Conservation (phyloP, 2,888 invertebrate species). For the Taphrorychus bicolor region DNA sequence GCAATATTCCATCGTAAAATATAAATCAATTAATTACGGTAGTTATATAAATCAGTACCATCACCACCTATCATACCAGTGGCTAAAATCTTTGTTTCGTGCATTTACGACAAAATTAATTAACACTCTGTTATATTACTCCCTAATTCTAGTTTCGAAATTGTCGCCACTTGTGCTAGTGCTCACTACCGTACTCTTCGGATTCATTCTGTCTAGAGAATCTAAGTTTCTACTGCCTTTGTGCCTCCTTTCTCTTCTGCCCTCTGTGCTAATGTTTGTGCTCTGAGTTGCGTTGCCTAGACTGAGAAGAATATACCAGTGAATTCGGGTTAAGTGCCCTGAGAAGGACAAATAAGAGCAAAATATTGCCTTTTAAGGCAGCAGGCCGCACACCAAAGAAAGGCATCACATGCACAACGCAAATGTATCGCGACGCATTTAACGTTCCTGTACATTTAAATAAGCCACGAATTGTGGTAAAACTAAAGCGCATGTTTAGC, state of each 20-base stretch:
- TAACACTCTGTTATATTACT: constrained; percentile 15
- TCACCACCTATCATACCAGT: not conserved
- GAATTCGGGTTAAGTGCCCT: not conserved
- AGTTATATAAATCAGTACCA: too few species aligned
- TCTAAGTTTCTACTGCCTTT: constrained; percentile 51
- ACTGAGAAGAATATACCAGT: too few species aligned
- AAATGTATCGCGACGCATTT: too few species aligned
- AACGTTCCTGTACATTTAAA: too few species aligned
- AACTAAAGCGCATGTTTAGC: too few species aligned
- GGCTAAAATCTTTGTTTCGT: not conserved
- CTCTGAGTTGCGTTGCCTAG: constrained; percentile 59
- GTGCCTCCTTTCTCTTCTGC: constrained; percentile 45
- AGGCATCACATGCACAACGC: too few species aligned
- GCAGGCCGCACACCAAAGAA: too few species aligned
- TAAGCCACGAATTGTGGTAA: too few species aligned
- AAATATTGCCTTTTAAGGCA: too few species aligned
- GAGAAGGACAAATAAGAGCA: too few species aligned
- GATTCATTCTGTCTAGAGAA: constrained; percentile 48
- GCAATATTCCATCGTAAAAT: too few species aligned
- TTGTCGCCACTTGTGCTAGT: constrained; percentile 52
- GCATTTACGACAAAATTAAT: not conserved
- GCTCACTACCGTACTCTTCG: constrained; percentile 55
- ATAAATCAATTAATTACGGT: not conserved
- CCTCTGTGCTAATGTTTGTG: constrained; percentile 57
- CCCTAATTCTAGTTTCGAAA: constrained; percentile 54